Conservation (phyloP, 1,140 invertebrate species). For the Vanessa tameamea region DNA sequence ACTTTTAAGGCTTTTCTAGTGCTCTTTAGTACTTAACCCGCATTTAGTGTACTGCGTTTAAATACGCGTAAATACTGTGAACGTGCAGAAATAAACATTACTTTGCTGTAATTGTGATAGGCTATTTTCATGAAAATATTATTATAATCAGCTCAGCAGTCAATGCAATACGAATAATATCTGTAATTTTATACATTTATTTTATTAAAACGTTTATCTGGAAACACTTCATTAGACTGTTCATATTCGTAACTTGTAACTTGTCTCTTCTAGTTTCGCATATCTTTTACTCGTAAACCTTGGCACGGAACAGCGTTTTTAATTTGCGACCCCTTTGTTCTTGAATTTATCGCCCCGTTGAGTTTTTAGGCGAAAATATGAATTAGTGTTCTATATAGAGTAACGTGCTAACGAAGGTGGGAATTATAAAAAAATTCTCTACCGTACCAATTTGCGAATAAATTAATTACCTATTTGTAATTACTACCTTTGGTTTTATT, state of each 20-base stretch:
- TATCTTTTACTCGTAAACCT: constrained; percentile 46
- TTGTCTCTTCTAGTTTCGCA: constrained; percentile 41
- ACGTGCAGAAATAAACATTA: too few relatives aligned
- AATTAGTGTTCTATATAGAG: constrained; percentile 60
- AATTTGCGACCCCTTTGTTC: constrained; percentile 68
- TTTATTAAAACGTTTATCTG: too few relatives aligned
- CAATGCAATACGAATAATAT: too few relatives aligned
- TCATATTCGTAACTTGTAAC: not conserved
- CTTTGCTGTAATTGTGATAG: too few relatives aligned
- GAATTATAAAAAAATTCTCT: constrained; percentile 21
- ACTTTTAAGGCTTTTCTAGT: not conserved
- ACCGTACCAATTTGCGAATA: constrained; percentile 1
- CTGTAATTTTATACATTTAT: too few relatives aligned
- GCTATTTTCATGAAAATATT: too few relatives aligned
- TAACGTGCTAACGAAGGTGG: constrained; percentile 50
- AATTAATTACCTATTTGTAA: constrained; percentile 4
- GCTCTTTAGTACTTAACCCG: not conserved
- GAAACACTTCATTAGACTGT: not conserved
- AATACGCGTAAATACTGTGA: not conserved
- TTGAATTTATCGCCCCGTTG: constrained; percentile 65
- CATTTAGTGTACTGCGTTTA: not conserved
- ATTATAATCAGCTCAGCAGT: too few relatives aligned
- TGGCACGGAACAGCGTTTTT: constrained; percentile 64
- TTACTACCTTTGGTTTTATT: not conserved
- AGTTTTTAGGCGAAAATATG: constrained; percentile 70